These are phyloP conservation scores for Serinus canaria DNA, from an alignment of 2,113 vertebrate species.

Conservation along the genomic window DNA sequence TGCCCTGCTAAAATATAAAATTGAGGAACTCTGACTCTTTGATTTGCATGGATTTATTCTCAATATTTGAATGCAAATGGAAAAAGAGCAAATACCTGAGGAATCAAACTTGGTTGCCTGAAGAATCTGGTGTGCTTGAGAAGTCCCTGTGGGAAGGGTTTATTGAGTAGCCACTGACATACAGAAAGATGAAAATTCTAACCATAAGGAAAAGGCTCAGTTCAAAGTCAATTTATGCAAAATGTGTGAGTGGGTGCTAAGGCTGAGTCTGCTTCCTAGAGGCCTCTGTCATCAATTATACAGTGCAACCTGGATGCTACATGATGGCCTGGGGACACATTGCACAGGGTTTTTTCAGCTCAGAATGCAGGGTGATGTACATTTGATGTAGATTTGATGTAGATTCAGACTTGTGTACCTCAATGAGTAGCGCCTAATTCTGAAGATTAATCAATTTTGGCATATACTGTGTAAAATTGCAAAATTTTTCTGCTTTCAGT, in stretches of 20 bases:
- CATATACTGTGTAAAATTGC: background rate
- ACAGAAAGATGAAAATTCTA: background rate
- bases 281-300: background rate
- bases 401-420: rapidly evolving
- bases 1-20: background rate
- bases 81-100: background rate
- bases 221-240: background rate
- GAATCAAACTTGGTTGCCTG: background rate
- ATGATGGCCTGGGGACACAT: background rate
- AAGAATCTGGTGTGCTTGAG: background rate
- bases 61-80: background rate
- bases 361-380: too few relatives aligned
- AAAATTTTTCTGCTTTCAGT: background rate
- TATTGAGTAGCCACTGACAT: background rate
- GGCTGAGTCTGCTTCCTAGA: background rate
- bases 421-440: background rate
- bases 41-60: background rate
- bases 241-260: background rate
- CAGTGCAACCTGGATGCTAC: background rate
- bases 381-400: background rate
- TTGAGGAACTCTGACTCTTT: background rate
- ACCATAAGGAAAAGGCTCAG: background rate
- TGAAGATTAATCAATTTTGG: background rate
- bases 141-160: background rate
- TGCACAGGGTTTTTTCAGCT: background rate